Evolutionary conservation across 2,888 invertebrate genomes (phyloP).

Genomic region (Campaea margaritaria): DNA sequence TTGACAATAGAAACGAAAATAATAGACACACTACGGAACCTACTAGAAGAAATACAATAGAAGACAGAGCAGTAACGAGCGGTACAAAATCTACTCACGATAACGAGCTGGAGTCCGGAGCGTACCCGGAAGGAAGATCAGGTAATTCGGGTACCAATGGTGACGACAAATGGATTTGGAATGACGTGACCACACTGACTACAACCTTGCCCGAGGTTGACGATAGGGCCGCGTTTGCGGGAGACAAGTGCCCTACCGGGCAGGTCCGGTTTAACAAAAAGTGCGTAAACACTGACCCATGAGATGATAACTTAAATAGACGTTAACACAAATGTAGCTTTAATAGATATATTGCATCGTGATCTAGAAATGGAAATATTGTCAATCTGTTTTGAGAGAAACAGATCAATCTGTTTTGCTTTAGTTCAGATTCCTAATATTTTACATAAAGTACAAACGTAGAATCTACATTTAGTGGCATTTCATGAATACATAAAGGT

Average conservation of each 20-base stretch:
- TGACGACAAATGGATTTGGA: slow-evolving; percentile 44
- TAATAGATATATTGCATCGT: slow-evolving; percentile 21
- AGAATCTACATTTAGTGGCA: not conserved
- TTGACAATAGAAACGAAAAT: slow-evolving; percentile 9
- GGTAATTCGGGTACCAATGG: slow-evolving; percentile 10
- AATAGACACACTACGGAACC: slow-evolving; percentile 9
- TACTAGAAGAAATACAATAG: slow-evolving; percentile 4
- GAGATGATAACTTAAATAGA: not conserved
- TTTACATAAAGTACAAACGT: too few species aligned
- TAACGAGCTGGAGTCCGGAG: slow-evolving; percentile 29
- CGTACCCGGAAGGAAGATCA: slow-evolving; percentile 8
- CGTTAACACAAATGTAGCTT: slow-evolving; percentile 9
- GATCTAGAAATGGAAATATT: too few species aligned
- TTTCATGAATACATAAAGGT: too few species aligned
- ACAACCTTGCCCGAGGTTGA: slow-evolving; percentile 34
- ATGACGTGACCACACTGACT: slow-evolving; percentile 5
- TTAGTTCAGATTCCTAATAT: too few species aligned
- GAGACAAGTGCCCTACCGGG: slow-evolving; percentile 48
- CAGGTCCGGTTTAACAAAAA: slow-evolving; percentile 37
- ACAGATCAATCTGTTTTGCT: too few species aligned
- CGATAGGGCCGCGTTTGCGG: slow-evolving; percentile 50
- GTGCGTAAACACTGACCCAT: slow-evolving; percentile 19
- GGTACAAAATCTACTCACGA: slow-evolving; percentile 33
- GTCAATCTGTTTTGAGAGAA: too few species aligned
- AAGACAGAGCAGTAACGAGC: slow-evolving; percentile 9